Base-by-base conservation (phyloP, 2,888 invertebrate genomes). In the Volucella bombylans region DNA sequence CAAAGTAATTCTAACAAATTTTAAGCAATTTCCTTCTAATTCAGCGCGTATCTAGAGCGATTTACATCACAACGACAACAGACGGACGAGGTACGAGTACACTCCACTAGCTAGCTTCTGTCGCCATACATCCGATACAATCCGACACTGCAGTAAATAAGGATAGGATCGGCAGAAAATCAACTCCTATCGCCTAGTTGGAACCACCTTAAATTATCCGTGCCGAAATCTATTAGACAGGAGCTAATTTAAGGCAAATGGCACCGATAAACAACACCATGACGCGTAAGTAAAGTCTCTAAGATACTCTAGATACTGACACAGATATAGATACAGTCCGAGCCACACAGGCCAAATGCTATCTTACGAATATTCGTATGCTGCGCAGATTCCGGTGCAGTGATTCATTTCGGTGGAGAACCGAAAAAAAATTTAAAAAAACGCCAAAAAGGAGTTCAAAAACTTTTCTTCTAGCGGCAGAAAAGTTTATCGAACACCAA, bases 171-270 rank as follows among this genome's bases (percentile, higher is more conserved):
- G 64, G 10, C 54, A 23, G 0, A 65, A 65, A 72, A 47, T n/a
- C 45, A 77, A 69, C 55, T 55, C 38, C 68, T 73, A 61, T 74
- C 68, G 47, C 68, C 31, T 31, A 65, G 64, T 62, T 76, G 71
- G 73, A 82, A 80, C 80, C 80, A 85, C 80, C 83, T 83, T 83
- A 83, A 81, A 81, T 76, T 85, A 85, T 85, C 81, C 85, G 81
- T 77, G 85, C 85, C 85, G 80, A 85, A 85, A 85, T 81, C 85
- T 85, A 85, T 85, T 85, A 85, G 85, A 85, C 81, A 85, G 81
- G 81, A 85, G 81, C 80, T 81, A 85, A 85, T 81, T 85, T 85
- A 81, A 81, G 85, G 81, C 81, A 85, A 85, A 80, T 81, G 85
- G 76, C 85, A 85, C 81, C 81, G 80, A 80, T 85, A 85, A 81